phyloP scores from a whole-genome alignment of 2,888 invertebrate genomes.

The Gerris lacustris region DNA sequence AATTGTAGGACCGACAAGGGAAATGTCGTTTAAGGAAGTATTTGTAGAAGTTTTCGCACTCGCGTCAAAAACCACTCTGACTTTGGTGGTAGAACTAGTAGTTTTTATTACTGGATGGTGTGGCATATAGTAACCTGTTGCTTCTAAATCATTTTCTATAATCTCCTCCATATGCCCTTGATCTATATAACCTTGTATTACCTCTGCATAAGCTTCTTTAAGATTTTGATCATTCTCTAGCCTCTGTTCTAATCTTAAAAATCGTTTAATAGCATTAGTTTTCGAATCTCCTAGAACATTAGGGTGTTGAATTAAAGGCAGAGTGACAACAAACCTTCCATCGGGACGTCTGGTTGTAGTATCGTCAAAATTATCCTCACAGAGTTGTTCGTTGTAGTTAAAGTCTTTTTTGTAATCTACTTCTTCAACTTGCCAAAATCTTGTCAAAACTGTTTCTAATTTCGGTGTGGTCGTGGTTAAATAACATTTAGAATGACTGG shows the following conservation, averaged over 20 bases:
- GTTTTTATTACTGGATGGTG: constrained; percentile 27
- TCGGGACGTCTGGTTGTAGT: background rate
- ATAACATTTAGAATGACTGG: background rate
- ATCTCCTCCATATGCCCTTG: background rate
- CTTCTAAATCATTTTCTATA: background rate
- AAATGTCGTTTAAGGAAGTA: background rate
- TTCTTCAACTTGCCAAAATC: constrained; percentile 15
- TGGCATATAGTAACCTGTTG: constrained; percentile 8
- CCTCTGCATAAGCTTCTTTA: background rate
- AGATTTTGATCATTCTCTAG: background rate
- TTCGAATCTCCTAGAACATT: constrained; percentile 7
- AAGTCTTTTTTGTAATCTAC: background rate
- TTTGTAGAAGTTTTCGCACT: background rate
- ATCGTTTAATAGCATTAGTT: background rate
- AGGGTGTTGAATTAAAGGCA: constrained; percentile 11
- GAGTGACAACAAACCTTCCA: constrained; percentile 7
- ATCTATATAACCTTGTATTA: constrained; percentile 9
- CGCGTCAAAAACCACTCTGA: constrained; percentile 4
- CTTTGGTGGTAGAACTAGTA: constrained; percentile 24
- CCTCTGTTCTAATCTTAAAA: constrained; percentile 8
- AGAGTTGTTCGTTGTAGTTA: constrained; percentile 1
- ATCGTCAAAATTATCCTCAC: background rate
- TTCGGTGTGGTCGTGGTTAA: background rate
- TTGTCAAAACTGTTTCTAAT: background rate
- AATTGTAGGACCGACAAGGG: background rate